Conservation (phyloP, 64 coral and sea anemone species). For the Dendronephthya gigantea region DNA sequence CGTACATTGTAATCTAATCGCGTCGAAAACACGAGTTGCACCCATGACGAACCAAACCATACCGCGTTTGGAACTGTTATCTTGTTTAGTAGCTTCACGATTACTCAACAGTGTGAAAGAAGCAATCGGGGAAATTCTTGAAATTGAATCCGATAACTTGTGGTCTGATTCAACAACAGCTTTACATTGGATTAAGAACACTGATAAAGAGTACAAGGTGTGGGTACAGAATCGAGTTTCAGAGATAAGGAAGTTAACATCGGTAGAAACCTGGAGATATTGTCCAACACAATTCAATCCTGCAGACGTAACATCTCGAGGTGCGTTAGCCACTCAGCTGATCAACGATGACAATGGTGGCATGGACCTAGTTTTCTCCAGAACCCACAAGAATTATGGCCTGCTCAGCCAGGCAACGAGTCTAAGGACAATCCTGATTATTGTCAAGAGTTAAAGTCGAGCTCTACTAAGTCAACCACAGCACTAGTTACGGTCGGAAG, state of each 20-base stretch:
- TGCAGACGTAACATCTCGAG: slow-evolving; percentile 34
- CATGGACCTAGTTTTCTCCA: slow-evolving; percentile 25
- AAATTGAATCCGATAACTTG: background rate
- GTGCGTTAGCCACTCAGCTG: slow-evolving; percentile 17
- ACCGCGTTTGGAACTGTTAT: slow-evolving; percentile 28
- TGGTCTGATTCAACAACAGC: slow-evolving; percentile 38
- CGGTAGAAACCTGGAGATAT: background rate
- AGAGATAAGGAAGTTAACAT: slow-evolving; percentile 10
- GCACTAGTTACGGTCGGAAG: background rate
- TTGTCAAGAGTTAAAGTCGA: background rate
- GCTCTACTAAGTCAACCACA: background rate
- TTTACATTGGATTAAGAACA: slow-evolving; percentile 32
- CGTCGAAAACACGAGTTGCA: slow-evolving; percentile 2
- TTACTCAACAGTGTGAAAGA: slow-evolving; percentile 25
- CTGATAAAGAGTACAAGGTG: slow-evolving; percentile 36
- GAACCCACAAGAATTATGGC: background rate
- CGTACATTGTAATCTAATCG: background rate
- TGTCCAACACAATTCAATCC: background rate
- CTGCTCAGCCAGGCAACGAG: background rate
- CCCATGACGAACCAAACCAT: slow-evolving; percentile 25
- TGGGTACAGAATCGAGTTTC: slow-evolving; percentile 22
- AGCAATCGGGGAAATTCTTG: slow-evolving; percentile 17
- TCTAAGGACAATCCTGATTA: background rate
- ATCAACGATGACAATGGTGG: slow-evolving; percentile 24
- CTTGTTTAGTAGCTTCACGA: slow-evolving; percentile 3